phyloP scores from a whole-genome alignment of 2,113 vertebrate species.

The Hypanus sabinus region DNA sequence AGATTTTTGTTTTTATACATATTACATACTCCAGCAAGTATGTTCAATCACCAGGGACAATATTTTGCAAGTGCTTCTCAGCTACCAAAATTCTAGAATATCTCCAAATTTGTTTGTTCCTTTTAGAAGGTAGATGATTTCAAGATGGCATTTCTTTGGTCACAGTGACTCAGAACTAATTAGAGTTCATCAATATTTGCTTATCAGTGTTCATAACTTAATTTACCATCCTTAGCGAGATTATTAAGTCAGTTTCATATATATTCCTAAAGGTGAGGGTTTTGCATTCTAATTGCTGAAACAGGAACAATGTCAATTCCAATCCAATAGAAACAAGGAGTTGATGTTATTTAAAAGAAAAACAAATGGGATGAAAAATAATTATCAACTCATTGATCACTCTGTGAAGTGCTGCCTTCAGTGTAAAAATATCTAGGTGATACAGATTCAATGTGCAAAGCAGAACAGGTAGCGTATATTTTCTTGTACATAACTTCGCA shows the following conservation, averaged over 20 bases:
- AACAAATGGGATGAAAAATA: neutral
- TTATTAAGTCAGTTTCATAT: neutral
- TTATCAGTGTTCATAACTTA: neutral
- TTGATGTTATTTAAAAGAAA: neutral
- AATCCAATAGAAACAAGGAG: neutral
- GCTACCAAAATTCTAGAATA: neutral
- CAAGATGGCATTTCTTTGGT: neutral
- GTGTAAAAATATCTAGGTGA: conserved; percentile 21
- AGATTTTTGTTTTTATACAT: neutral
- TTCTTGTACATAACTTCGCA: conserved; percentile 27
- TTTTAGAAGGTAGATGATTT: neutral
- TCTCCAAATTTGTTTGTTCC: neutral
- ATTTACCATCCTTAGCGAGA: neutral
- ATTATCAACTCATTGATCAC: conserved; percentile 2
- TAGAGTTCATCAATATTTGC: neutral
- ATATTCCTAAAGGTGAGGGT: too few relatives aligned
- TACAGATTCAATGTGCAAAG: conserved; percentile 27
- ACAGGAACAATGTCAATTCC: conserved; percentile 1
- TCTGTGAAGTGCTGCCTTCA: neutral
- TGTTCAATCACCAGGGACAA: conserved; percentile 2
- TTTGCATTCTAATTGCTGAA: neutral
- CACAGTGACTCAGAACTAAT: neutral
- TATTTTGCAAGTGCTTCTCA: neutral
- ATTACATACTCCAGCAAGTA: too few relatives aligned
- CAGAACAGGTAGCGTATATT: conserved; percentile 19